These are phyloP conservation scores for Nibea coibor DNA, from an alignment of 2,113 vertebrate genomes.

Conservation along the genomic window DNA sequence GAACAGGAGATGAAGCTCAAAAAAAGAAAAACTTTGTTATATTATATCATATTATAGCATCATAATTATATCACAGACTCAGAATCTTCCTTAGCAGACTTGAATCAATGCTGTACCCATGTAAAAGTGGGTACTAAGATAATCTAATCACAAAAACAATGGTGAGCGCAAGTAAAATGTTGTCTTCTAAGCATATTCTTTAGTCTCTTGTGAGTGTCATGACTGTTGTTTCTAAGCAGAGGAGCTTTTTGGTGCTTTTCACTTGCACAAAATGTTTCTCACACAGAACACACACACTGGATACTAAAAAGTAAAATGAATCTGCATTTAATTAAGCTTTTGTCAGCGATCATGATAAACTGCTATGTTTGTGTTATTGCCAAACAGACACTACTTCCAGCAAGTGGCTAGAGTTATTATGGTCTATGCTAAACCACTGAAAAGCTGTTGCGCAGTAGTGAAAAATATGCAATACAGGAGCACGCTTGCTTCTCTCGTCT, in stretches of 20 bases:
- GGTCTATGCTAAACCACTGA: slow-evolving; percentile 25
- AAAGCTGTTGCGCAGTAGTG: slow-evolving; percentile 5
- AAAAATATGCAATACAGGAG: neutral
- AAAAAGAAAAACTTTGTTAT: too few relatives aligned
- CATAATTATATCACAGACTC: neutral
- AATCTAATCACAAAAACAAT: neutral
- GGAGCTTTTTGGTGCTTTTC: neutral
- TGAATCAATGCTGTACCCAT: neutral
- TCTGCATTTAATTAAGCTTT: slow-evolving; percentile 19
- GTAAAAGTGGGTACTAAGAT: neutral
- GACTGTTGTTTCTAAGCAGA: neutral
- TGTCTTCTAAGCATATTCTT: neutral
- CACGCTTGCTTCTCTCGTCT: neutral
- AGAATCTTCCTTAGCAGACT: neutral
- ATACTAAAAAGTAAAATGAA: slow-evolving; percentile 1
- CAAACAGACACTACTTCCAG: slow-evolving; percentile 33
- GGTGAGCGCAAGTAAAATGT: neutral
- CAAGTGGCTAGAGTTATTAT: slow-evolving; percentile 22
- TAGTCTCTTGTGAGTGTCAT: neutral
- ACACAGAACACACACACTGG: slow-evolving; percentile 12
- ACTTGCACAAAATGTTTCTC: neutral
- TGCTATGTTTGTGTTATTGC: neutral
- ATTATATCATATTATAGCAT: too few relatives aligned
- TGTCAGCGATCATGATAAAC: slow-evolving; percentile 18
- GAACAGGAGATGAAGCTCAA: neutral